Evolutionary conservation across 2,888 invertebrate species (phyloP).

Genomic region (Suillia variegata): DNA sequence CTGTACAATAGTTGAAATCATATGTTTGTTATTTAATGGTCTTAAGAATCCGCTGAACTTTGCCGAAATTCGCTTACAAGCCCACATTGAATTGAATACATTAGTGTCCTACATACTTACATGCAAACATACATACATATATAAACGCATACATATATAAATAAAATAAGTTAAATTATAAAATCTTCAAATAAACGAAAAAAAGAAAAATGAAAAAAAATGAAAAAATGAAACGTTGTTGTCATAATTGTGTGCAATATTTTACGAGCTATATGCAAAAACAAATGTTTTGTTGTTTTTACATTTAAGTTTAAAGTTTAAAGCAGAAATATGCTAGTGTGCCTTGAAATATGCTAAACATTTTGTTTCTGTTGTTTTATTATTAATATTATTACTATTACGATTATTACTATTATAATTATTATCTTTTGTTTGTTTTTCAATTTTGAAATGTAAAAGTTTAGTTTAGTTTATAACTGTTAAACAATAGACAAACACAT

Average conservation of each 20-base stretch:
- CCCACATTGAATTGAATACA: no score
- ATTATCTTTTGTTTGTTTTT: no score
- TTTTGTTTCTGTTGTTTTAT: neutral
- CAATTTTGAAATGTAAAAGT: neutral
- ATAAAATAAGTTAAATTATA: no score
- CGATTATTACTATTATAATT: neutral
- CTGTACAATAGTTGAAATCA: no score
- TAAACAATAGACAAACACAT: conserved; percentile 1
- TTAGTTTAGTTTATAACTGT: neutral
- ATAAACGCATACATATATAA: neutral
- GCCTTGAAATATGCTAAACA: conserved; percentile 49
- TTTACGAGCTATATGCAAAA: neutral
- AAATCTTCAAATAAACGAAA: no score
- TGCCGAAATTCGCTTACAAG: no score
- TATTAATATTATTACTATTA: conserved; percentile 4
- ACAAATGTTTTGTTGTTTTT: neutral
- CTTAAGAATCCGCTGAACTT: no score
- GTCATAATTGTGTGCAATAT: neutral
- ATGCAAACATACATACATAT: neutral
- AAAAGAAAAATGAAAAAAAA: neutral
- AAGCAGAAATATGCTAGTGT: conserved; percentile 45
- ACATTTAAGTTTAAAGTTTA: conserved; percentile 1
- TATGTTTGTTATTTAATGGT: no score
- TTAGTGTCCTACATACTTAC: no score
- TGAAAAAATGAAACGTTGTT: neutral